phyloP scores from a whole-genome alignment of 1,140 invertebrate species.

The Portunus trituberculatus region DNA sequence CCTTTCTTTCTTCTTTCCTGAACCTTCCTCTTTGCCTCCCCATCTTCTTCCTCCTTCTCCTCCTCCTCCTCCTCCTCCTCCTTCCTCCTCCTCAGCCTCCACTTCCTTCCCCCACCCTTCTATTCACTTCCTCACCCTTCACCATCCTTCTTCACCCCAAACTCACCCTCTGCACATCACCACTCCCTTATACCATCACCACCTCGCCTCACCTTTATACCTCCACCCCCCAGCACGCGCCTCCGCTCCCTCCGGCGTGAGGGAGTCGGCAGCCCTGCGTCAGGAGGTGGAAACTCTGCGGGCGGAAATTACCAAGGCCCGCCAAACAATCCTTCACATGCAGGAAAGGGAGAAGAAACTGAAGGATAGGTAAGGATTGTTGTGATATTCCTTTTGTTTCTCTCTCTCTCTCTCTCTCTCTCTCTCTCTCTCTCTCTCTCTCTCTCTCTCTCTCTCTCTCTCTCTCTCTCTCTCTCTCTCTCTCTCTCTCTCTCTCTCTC shows the following conservation, averaged over 20 bases:
- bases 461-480: neutral
- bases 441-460: neutral
- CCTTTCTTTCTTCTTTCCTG: no score
- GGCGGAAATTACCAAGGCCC: slow-evolving; percentile 81
- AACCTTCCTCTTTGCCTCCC: no score
- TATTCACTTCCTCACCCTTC: no score
- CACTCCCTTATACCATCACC: neutral
- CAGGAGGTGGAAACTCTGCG: slow-evolving; percentile 82
- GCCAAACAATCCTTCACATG: slow-evolving; percentile 81
- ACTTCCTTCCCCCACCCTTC: no score
- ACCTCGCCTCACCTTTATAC: neutral
- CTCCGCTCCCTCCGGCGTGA: slow-evolving; percentile 56
- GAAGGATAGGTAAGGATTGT: slow-evolving; percentile 71
- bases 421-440: neutral
- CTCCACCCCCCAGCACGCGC: neutral
- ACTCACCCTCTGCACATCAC: neutral
- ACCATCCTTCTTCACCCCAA: no score
- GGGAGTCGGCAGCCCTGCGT: slow-evolving; percentile 70
- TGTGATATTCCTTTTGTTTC: neutral
- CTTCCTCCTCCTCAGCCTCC: no score
- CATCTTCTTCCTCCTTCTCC: no score
- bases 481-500: neutral
- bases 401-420: neutral
- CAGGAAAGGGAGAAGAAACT: slow-evolving; percentile 81
- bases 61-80: no score